Evolutionary conservation across 2,888 invertebrate species (phyloP).

Genomic region (Apodemia hepburni): DNA sequence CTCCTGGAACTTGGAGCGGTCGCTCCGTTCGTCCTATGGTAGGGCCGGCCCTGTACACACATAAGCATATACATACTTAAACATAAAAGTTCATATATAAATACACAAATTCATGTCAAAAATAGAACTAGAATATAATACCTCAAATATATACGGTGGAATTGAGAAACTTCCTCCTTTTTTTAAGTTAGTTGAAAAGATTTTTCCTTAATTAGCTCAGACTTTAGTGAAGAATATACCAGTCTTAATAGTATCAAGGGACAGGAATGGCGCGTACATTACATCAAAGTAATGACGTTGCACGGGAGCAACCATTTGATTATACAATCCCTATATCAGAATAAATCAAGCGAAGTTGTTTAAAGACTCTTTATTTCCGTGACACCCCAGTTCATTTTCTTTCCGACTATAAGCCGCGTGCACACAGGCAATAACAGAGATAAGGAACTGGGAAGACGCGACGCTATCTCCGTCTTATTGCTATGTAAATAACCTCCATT

Average conservation of each 20-base stretch:
- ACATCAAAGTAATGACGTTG: neutral
- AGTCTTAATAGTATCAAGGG: neutral
- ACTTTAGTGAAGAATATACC: too few species aligned
- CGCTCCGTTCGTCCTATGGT: too few species aligned
- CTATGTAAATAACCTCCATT: constrained; percentile 76
- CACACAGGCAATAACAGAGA: constrained; percentile 70
- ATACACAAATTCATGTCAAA: too few species aligned
- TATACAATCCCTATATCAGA: constrained; percentile 9
- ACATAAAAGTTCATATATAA: too few species aligned
- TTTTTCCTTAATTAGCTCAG: too few species aligned
- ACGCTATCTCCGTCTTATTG: constrained; percentile 68
- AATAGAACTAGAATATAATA: too few species aligned
- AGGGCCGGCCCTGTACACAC: too few species aligned
- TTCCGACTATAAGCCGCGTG: constrained; percentile 66
- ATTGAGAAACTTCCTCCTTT: too few species aligned
- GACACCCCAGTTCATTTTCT: constrained; percentile 61
- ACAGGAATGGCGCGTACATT: neutral
- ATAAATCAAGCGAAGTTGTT: constrained; percentile 9
- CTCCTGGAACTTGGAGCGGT: too few species aligned
- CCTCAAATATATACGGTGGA: too few species aligned
- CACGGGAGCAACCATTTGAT: constrained; percentile 1
- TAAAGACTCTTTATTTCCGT: constrained; percentile 7
- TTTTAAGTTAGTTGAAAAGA: too few species aligned
- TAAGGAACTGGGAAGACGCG: constrained; percentile 55
- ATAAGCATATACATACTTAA: too few species aligned